Base-by-base conservation (phyloP, 2,888 invertebrate species). In the Leptinotarsa juncta region DNA sequence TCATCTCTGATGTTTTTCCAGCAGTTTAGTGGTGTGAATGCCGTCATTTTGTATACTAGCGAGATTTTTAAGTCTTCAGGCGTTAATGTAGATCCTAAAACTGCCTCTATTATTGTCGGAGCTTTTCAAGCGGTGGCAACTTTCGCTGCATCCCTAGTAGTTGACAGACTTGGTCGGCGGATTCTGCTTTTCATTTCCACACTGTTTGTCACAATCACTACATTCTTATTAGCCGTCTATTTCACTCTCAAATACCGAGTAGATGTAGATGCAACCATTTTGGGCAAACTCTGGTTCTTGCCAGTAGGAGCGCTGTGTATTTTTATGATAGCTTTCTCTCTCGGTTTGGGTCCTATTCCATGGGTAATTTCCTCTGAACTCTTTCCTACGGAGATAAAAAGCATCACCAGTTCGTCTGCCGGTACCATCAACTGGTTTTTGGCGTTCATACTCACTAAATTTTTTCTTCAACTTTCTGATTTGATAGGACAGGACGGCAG, bases 1-100 rank as follows among this genome's bases (percentile, higher is more conserved):
- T 92, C 94, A 84, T 92, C 93, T 3, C 90, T 97, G 10, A 97
- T 97, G 96, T 89, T 96, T 82, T 95, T 97, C 88, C 97, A 97
- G 85, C 97, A 97, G 86, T 89, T 96, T 72, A 93, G 94, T 76
- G 96, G 96, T 55, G 92, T 95, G 69, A 96, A 96, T 83, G 94
- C 95, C 0, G 93, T 96, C 7, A 94, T 96, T 78, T 95, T 96
- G 87, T 96, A 95, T 83, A 91, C 94, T 0, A 91, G 91, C 0
- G 86, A 89, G 3, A 97, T 97, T 76, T 97, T 97, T 86, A 83
- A 87, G 69, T 90, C 90, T 51, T 92, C 95, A 15, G 92, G 91
- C 4, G 90, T 91, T 2, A 78, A 87, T 0, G 89, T 95, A 32
- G 87, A 90, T 16, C 86, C 92, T 0, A 89, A 91, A 50, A 85